phyloP scores from a whole-genome alignment of 2,797 vertebrate species.

The Malacoraja senta region DNA sequence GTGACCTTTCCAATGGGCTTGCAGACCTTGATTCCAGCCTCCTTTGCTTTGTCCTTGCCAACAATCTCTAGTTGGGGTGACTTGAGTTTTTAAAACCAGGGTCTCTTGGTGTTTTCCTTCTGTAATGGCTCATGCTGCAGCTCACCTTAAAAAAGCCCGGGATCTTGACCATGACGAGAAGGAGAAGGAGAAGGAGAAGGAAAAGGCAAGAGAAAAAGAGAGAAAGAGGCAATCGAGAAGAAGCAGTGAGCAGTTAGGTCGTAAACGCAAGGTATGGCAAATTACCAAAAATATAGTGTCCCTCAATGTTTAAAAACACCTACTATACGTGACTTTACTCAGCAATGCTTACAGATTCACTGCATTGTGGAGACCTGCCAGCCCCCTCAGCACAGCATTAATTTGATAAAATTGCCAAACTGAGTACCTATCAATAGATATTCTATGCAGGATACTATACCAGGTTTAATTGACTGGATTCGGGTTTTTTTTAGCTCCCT shows the following conservation, averaged over 20 bases:
- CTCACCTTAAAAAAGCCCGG: constrained; percentile 94
- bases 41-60: constrained; percentile 50
- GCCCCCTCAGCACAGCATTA: not conserved
- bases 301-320: constrained; percentile 3
- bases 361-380: not conserved
- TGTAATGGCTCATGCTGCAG: constrained; percentile 88
- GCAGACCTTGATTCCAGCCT: constrained; percentile 49
- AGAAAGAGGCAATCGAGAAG: constrained; percentile 73
- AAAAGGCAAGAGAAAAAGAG: constrained; percentile 74
- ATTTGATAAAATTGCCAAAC: not conserved
- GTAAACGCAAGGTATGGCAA: constrained; percentile 85
- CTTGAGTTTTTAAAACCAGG: not conserved
- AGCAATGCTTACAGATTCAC: constrained; percentile 30
- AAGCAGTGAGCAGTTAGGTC: constrained; percentile 80
- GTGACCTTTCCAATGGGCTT: constrained; percentile 48
- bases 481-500: not conserved
- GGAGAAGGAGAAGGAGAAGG: constrained; percentile 68
- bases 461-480: constrained; percentile 24
- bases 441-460: constrained; percentile 5
- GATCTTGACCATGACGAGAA: constrained; percentile 77
- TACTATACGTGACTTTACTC: constrained; percentile 18
- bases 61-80: constrained; percentile 44
- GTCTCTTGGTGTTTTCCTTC: constrained; percentile 42
- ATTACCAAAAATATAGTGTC: not conserved
- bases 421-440: not conserved